Evolutionary conservation across 2,797 vertebrate species (phyloP).

Genomic region (Harpagifer antarcticus): DNA sequence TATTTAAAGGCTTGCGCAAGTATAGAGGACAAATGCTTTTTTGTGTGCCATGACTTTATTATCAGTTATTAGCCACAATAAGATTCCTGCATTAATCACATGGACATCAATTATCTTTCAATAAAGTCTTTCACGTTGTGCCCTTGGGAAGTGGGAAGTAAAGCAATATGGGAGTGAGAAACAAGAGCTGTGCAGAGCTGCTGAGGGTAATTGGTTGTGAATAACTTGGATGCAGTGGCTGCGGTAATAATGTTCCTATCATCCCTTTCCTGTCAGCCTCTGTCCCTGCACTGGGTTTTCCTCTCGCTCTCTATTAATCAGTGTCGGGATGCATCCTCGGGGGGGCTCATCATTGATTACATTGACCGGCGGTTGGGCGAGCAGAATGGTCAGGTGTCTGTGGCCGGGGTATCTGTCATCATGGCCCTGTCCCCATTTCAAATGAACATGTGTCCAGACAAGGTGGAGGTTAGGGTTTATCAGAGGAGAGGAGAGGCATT

Average conservation of each 20-base stretch:
- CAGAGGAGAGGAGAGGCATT: conserved; percentile 25
- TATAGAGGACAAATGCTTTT: conserved; percentile 15
- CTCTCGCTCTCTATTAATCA: conserved; percentile 74
- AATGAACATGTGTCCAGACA: conserved; percentile 60
- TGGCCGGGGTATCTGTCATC: conserved; percentile 56
- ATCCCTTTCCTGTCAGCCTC: conserved; percentile 52
- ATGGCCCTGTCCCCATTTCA: conserved; percentile 39
- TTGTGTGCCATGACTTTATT: conserved; percentile 39
- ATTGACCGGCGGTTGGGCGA: conserved; percentile 49
- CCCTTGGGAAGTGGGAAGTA: conserved; percentile 61
- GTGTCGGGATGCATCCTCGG: conserved; percentile 56
- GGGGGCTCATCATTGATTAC: conserved; percentile 69
- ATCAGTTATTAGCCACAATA: conserved; percentile 48
- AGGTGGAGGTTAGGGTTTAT: conserved; percentile 57
- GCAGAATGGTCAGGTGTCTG: conserved; percentile 62
- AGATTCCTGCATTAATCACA: conserved; percentile 62
- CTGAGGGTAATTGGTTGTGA: conserved; percentile 75
- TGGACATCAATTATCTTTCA: conserved; percentile 66
- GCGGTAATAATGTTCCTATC: conserved; percentile 76
- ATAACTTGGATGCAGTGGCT: conserved; percentile 67
- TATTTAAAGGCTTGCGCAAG: conserved; percentile 16
- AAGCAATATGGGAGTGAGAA: conserved; percentile 69
- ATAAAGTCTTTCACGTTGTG: conserved; percentile 59
- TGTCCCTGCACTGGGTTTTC: conserved; percentile 55
- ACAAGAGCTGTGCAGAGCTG: conserved; percentile 52